Conservation (phyloP, 2,888 invertebrate genomes). For the Isoperla grammatica region DNA sequence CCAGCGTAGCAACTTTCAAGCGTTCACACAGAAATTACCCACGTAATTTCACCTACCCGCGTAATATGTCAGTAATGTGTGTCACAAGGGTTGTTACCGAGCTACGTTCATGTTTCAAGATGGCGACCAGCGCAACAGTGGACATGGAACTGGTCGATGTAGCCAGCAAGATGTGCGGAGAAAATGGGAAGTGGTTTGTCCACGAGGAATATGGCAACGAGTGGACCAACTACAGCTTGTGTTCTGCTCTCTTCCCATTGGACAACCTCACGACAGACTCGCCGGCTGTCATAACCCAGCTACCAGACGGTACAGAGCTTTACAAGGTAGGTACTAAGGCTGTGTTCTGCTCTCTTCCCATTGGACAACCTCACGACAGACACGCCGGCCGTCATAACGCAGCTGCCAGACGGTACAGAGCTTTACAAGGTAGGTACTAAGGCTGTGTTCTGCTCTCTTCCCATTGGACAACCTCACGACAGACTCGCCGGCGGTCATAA, state of each 20-base stretch:
- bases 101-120: too few relatives aligned
- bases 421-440: slow-evolving; percentile 27
- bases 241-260: slow-evolving; percentile 36
- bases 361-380: background rate
- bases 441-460: slow-evolving; percentile 41
- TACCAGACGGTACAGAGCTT: background rate
- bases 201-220: slow-evolving; percentile 38
- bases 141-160: slow-evolving; percentile 8
- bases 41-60: too few relatives aligned
- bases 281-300: background rate
- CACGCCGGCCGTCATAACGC: background rate
- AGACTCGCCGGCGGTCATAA: background rate
- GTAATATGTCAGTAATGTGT: too few relatives aligned
- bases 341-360: slow-evolving; percentile 40
- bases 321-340: slow-evolving; percentile 35
- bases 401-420: background rate
- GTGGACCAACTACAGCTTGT: slow-evolving; percentile 50
- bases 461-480: background rate
- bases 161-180: slow-evolving; percentile 47
- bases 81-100: too few relatives aligned
- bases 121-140: too few relatives aligned
- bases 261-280: background rate
- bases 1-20: too few relatives aligned
- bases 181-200: slow-evolving; percentile 47
- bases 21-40: too few relatives aligned